Percentiles rank a stretch among this genome's conserved stretches.
Evolutionary conservation across 2,797 vertebrate genomes (phyloP).

Genomic region (Acestrorhynchus altus): DNA sequence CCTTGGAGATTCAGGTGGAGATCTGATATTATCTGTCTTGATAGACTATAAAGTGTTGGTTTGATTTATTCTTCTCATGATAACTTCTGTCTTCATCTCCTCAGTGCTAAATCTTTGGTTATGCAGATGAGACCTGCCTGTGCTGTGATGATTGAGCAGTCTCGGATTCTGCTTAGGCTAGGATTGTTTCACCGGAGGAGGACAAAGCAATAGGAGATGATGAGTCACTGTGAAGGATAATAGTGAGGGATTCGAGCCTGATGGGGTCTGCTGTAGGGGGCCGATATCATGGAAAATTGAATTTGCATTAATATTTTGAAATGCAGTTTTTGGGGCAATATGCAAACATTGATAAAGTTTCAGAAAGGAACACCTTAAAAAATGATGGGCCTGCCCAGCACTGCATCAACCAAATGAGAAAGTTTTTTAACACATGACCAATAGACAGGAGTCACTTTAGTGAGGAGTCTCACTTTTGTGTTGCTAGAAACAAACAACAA

Average conservation of each 20-base stretch:
- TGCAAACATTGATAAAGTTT: too few species aligned
- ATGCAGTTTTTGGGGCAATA: too few species aligned
- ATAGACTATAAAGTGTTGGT: conserved; percentile 3
- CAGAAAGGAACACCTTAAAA: too few species aligned
- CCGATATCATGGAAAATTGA: too few species aligned
- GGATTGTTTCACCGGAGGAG: neutral
- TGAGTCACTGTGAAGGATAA: conserved; percentile 27
- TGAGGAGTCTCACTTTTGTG: too few species aligned
- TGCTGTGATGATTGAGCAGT: conserved; percentile 14
- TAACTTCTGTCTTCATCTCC: conserved; percentile 6
- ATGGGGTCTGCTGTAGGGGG: neutral
- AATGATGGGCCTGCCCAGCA: too few species aligned
- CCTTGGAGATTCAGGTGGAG: conserved; percentile 35
- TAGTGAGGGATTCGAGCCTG: conserved; percentile 30
- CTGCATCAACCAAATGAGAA: too few species aligned
- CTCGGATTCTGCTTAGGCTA: neutral
- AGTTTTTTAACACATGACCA: too few species aligned
- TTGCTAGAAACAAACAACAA: too few species aligned
- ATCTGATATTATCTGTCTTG: conserved; percentile 6
- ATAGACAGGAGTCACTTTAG: too few species aligned
- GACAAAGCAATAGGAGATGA: neutral
- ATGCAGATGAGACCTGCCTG: neutral
- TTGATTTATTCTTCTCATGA: conserved; percentile 7
- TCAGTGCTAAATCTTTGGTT: neutral
- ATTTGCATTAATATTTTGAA: too few species aligned